Conservation (phyloP, 2,113 vertebrate genomes). For the Rhinoptilus africanus region DNA sequence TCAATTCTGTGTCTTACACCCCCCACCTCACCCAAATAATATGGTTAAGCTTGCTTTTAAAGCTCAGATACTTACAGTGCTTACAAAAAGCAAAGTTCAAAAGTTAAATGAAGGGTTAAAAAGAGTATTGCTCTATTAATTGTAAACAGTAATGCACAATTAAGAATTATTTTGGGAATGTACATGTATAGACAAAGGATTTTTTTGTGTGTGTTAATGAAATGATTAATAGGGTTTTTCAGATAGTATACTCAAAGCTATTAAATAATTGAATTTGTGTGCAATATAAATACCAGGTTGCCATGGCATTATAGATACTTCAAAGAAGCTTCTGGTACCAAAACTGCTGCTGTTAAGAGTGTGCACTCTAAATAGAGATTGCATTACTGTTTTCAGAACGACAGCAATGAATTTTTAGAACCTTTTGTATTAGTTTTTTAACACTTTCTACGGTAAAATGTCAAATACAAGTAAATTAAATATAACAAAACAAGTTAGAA, state of each 20-base stretch:
- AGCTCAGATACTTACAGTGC: not conserved
- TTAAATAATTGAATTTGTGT: constrained; percentile 32
- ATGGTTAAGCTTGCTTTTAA: not conserved
- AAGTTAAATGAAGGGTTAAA: not conserved
- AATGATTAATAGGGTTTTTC: not conserved
- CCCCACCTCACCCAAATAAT: fast-evolving
- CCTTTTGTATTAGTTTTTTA: not conserved
- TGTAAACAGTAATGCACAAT: not conserved
- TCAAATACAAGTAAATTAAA: not conserved
- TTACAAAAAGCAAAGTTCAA: not conserved
- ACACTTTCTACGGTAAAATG: not conserved
- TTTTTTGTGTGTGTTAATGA: not conserved
- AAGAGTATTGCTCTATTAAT: not conserved
- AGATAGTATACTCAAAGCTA: not conserved
- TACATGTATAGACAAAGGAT: not conserved
- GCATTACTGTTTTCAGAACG: not conserved
- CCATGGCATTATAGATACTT: constrained; percentile 4
- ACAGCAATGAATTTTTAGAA: constrained; percentile 12
- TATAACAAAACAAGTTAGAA: not conserved
- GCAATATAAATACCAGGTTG: not conserved
- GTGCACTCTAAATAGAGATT: not conserved
- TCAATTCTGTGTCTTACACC: not conserved
- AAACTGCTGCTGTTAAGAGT: not conserved
- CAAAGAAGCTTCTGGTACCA: not conserved
- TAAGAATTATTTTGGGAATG: not conserved